Conservation (phyloP, 2,888 invertebrate genomes). For the Lasioglossum calceatum region DNA sequence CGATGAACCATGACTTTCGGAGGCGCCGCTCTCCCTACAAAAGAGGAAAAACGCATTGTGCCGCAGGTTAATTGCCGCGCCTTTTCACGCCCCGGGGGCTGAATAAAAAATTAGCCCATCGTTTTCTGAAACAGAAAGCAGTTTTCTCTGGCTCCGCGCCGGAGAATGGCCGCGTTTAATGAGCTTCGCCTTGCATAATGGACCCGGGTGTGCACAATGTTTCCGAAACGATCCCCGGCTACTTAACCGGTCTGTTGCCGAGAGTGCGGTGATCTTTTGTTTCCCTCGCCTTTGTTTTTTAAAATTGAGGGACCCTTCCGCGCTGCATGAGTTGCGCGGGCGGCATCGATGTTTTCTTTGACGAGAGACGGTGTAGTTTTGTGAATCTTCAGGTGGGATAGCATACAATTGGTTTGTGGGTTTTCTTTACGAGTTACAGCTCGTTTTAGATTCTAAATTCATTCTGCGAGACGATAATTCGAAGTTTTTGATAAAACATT, state of each 20-base stretch:
- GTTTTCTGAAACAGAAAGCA: background rate
- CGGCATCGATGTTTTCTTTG: background rate
- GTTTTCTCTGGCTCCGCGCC: background rate
- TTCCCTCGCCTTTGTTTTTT: background rate
- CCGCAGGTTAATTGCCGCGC: constrained; percentile 51
- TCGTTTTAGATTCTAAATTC: background rate
- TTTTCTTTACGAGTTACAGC: background rate
- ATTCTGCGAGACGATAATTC: background rate
- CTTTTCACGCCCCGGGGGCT: constrained; percentile 36
- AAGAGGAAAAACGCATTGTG: constrained; percentile 43
- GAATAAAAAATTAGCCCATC: constrained; percentile 42
- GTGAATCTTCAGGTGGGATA: background rate
- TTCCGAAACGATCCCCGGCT: background rate
- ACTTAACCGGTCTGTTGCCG: background rate
- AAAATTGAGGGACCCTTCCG: background rate
- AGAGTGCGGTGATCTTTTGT: constrained; percentile 6
- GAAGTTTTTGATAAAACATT: background rate
- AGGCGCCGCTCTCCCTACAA: constrained; percentile 28
- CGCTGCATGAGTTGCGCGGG: background rate
- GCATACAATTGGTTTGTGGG: background rate
- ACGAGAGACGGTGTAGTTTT: background rate
- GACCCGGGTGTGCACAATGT: background rate
- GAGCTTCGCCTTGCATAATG: background rate
- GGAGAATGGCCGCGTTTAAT: constrained; percentile 1
- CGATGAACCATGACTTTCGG: constrained; percentile 37